Percentiles rank a stretch among this genome's conserved stretches.
Conservation (phyloP, 2,888 invertebrate genomes). For the Calliscelio sp. region DNA sequence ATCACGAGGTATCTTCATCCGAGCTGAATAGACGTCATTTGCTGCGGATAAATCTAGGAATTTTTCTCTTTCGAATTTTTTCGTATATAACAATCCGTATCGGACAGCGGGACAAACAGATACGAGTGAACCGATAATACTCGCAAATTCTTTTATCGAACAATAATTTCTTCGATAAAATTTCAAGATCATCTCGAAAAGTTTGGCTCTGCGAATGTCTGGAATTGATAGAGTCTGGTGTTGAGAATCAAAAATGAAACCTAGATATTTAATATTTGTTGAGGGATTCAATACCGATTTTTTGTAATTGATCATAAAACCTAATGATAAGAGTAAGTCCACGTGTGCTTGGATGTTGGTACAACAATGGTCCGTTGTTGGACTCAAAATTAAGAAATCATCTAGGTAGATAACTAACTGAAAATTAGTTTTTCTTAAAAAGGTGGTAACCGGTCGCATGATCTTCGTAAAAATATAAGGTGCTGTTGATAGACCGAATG, state of each 20-base stretch:
- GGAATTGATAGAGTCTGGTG: neutral
- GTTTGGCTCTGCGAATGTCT: no score
- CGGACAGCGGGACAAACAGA: no score
- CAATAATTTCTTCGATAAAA: neutral
- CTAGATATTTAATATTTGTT: conserved; percentile 12
- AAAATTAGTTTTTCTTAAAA: neutral
- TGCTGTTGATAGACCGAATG: neutral
- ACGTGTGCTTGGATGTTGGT: neutral
- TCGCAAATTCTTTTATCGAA: no score
- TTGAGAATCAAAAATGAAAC: conserved; percentile 34
- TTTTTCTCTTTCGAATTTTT: no score
- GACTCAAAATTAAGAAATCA: neutral
- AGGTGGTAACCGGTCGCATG: neutral
- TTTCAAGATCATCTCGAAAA: no score
- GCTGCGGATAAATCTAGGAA: no score
- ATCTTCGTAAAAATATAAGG: conserved; percentile 14
- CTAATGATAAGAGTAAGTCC: neutral
- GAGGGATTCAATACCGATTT: conserved; percentile 21
- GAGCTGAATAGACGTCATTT: no score
- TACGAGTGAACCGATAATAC: no score
- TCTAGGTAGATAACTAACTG: neutral
- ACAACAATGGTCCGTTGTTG: neutral
- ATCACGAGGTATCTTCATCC: no score
- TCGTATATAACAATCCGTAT: no score
- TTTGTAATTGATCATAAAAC: conserved; percentile 6